Conservation (phyloP, 2,888 invertebrate genomes). For the Heliconius ismenius region DNA sequence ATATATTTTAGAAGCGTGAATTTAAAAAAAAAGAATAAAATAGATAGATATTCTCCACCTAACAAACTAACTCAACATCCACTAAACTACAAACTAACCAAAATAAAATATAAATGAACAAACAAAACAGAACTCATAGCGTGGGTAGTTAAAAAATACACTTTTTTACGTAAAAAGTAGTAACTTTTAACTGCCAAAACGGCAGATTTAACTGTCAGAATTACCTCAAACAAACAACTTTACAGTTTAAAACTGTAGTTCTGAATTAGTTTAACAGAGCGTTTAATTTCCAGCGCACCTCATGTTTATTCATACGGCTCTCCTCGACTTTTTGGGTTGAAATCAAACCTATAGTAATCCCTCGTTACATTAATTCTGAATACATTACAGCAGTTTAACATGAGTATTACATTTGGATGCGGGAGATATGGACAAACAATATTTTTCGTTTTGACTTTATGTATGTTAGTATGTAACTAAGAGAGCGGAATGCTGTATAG, state of each 20-base stretch:
- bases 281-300: slow-evolving; percentile 33
- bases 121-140: background rate
- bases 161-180: slow-evolving; percentile 8
- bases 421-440: background rate
- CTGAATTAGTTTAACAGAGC: slow-evolving; percentile 31
- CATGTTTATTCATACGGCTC: slow-evolving; percentile 39
- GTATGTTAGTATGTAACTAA: background rate
- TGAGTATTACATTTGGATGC: background rate
- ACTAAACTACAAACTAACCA: background rate
- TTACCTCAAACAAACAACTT: slow-evolving; percentile 31
- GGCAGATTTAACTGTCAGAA: slow-evolving; percentile 28
- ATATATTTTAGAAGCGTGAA: too few species aligned
- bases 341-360: slow-evolving; percentile 32
- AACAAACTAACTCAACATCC: background rate
- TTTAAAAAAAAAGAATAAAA: too few species aligned
- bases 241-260: slow-evolving; percentile 32
- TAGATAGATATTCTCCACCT: too few species aligned
- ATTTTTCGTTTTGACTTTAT: background rate
- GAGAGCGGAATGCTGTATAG: background rate
- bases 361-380: slow-evolving; percentile 29
- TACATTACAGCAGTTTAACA: slow-evolving; percentile 14
- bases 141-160: background rate
- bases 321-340: slow-evolving; percentile 36
- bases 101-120: background rate
- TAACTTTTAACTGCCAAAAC: slow-evolving; percentile 24